These are phyloP conservation scores for Lasioglossum vierecki DNA, from an alignment of 2,888 invertebrate genomes.

Conservation along the genomic window DNA sequence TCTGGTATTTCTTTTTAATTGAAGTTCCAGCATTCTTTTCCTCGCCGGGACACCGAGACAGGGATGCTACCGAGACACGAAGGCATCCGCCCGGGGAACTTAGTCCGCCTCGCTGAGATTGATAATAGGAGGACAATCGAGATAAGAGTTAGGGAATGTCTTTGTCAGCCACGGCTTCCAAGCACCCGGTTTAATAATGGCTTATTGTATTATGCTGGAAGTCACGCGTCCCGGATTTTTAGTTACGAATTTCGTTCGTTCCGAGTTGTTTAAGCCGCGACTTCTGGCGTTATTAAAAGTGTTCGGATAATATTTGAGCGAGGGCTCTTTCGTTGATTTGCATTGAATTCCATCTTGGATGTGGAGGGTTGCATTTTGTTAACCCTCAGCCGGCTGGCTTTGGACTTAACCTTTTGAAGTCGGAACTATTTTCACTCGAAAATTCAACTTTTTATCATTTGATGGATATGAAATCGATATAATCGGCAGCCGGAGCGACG, in stretches of 20 bases:
- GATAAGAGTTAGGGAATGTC: background rate
- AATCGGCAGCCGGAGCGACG: too few species aligned
- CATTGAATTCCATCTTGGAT: background rate
- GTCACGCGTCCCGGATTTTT: background rate
- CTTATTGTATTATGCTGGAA: background rate
- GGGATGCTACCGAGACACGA: background rate
- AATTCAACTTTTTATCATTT: too few species aligned
- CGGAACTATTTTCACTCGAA: too few species aligned
- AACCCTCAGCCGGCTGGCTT: too few species aligned
- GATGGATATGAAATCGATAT: too few species aligned
- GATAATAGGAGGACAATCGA: constrained; percentile 1
- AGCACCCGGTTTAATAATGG: background rate
- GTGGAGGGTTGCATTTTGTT: too few species aligned
- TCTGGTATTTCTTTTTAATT: constrained; percentile 14
- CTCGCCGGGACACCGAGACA: background rate
- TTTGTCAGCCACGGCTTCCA: background rate
- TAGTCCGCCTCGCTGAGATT: background rate
- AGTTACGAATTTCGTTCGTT: background rate
- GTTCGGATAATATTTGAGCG: background rate
- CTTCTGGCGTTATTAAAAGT: background rate
- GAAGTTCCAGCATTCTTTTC: background rate
- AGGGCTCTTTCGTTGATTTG: background rate
- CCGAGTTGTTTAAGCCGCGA: background rate
- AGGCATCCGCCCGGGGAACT: background rate
- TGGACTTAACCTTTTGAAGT: too few species aligned